Base-by-base conservation (phyloP, 1,140 invertebrate genomes). In the Mesaphorura yosii region DNA sequence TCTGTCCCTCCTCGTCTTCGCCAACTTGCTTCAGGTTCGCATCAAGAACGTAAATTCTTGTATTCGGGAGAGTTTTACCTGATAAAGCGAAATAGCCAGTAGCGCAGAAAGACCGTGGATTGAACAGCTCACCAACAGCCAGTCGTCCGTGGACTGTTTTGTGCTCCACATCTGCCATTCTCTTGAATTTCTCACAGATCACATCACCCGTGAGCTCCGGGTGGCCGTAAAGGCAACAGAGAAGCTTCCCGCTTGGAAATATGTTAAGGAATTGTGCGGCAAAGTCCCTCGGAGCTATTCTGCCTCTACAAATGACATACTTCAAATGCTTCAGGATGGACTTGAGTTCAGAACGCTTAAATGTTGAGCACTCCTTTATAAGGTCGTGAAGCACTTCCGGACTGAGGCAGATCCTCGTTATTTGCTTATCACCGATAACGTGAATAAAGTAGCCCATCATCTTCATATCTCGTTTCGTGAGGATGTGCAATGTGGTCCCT, bases 31-130 rank as follows among this genome's bases (percentile, higher is more conserved):
- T 37, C 10, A 39, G n/a, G 14, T 52, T 39, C 10, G 26, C 14
- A 19, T 37, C 37, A 6, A 59, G 22, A 27, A 53, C 48, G 44
- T 59, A 59, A 26, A 59, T 39, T 34, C 46, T 51, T 14, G 25
- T 12, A 23, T 59, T 59, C n/a, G n/a, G n/a, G n/a, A n/a, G n/a
- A n/a, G n/a, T n/a, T n/a, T n/a, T n/a, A n/a, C n/a, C n/a, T n/a
- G n/a, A n/a, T n/a, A n/a, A n/a, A n/a, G n/a, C n/a, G n/a, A n/a
- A n/a, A n/a, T n/a, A n/a, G n/a, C n/a, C n/a, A n/a, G n/a, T n/a
- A n/a, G n/a, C n/a, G n/a, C n/a, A n/a, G n/a, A n/a, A n/a, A n/a
- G n/a, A n/a, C n/a, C n/a, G n/a, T n/a, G n/a, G n/a, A 23, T 51
- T 28, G 20, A 51, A n/a, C 25, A 58, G 34, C 12, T 38, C 12